Conservation (phyloP, 53 echinoderm and acorn worm genomes). For the Antedon mediterranea region DNA sequence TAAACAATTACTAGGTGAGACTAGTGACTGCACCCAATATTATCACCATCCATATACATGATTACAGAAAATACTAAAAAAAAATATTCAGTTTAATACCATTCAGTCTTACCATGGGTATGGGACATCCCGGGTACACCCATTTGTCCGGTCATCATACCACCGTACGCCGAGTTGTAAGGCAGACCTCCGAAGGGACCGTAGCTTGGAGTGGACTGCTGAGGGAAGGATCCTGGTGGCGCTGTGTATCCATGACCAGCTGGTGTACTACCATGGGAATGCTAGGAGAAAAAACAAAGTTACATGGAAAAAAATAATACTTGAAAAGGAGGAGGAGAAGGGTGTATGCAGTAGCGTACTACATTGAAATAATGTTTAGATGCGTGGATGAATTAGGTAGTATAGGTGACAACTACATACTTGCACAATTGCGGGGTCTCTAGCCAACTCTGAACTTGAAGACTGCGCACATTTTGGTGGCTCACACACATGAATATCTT, state of each 20-base stretch:
- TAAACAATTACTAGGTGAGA: too few species aligned
- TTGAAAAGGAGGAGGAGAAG: too few species aligned
- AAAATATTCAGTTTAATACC: too few species aligned
- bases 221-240: conserved; percentile 20
- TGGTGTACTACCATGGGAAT: conserved; percentile 51
- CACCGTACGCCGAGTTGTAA: conserved; percentile 28
- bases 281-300: conserved; percentile 21
- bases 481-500: conserved; percentile 73
- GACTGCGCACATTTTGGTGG: conserved; percentile 38
- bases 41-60: too few species aligned
- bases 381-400: neutral
- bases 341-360: too few species aligned
- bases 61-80: too few species aligned
- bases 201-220: conserved; percentile 25
- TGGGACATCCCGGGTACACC: neutral
- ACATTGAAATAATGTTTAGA: neutral
- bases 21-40: too few species aligned
- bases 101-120: neutral
- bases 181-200: conserved; percentile 32
- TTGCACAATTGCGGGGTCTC: conserved; percentile 92
- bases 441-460: conserved; percentile 33
- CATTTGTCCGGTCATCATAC: conserved; percentile 42
- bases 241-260: conserved; percentile 19
- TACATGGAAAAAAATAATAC: too few species aligned
- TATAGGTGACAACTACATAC: conserved; percentile 3